Evolutionary conservation across 2,113 vertebrate genomes (phyloP).

Genomic region (Nerophis ophidion): DNA sequence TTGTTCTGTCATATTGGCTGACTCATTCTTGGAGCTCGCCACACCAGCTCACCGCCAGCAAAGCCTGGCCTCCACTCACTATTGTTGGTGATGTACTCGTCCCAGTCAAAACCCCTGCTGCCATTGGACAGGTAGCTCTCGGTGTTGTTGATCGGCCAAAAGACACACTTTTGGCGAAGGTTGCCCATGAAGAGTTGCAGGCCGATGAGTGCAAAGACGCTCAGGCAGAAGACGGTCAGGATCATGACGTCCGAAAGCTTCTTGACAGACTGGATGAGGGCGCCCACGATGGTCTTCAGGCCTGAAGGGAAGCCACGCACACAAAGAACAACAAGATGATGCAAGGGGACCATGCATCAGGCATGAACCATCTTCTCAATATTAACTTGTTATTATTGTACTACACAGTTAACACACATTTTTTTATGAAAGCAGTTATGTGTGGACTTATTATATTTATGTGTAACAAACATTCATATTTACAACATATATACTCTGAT

Average conservation of each 20-base stretch:
- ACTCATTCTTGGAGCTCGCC: constrained; percentile 19
- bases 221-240: constrained; percentile 97
- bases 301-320: constrained; percentile 68
- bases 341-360: constrained; percentile 26
- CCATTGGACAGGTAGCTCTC: constrained; percentile 81
- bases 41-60: constrained; percentile 26
- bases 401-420: not conserved
- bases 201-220: constrained; percentile 96
- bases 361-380: constrained; percentile 10
- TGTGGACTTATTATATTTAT: not conserved
- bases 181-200: constrained; percentile 99
- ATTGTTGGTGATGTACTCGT: constrained; percentile 91
- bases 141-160: constrained; percentile 87
- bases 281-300: constrained; percentile 97
- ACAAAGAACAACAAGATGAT: constrained; percentile 39
- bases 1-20: constrained; percentile 37
- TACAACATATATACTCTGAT: too few relatives aligned
- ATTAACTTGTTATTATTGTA: too few relatives aligned
- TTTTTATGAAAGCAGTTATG: not conserved
- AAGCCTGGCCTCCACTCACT: constrained; percentile 74
- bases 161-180: constrained; percentile 92
- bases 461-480: not conserved
- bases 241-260: constrained; percentile 99
- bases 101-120: constrained; percentile 88
- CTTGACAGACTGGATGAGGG: constrained; percentile 98